Base-by-base conservation (phyloP, 64 coral and sea anemone genomes). In the Astreopora myriophthalma region DNA sequence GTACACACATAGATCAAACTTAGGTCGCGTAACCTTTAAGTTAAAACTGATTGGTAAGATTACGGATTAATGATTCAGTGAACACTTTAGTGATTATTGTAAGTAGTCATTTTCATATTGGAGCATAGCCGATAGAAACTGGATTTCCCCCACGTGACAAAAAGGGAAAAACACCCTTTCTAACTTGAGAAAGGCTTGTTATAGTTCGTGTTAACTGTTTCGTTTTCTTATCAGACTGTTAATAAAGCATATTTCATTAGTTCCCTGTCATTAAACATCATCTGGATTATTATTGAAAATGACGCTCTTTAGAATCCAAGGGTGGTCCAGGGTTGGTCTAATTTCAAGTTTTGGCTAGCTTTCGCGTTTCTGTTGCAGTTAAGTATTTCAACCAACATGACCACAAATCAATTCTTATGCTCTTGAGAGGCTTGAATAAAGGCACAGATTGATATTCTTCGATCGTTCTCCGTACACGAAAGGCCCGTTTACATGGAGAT, bases 101-200 rank as follows among this genome's bases (percentile, higher is more conserved):
- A 67, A 67, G 3, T 67, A 0, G n/a, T 62, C 16, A 62, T 62
- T 62, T 13, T 62, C 58, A 62, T 19, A 62, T 62, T 62, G 58
- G 16, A 62, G 58, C 58, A 44, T 44, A 44, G 40, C 40, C 40
- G 2, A 44, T 44, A 44, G 40, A 44, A 44, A 44, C 40, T 44
- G 40, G 58, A 24, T 5, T 63, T 63, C n/a, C 58, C 48, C 14
- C 58, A 63, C 14, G 58, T 63, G 58, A 62, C 11, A 20, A 14
- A 63, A 19, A 0, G 6, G 58, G 58, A 44, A 63, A 63, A 63
- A 63, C 58, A 63, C 58, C 58, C 64, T 27, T 67, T 67, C 64
- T 67, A 67, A 67, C 64, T 67, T 67, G 64, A 31, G 64, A 67
- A 62, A 67, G 64, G 64, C 64, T 67, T 25, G 64, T 67, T 67